These are phyloP conservation scores for Euwallacea similis DNA, from an alignment of 1,140 invertebrate species.

Conservation along the genomic window DNA sequence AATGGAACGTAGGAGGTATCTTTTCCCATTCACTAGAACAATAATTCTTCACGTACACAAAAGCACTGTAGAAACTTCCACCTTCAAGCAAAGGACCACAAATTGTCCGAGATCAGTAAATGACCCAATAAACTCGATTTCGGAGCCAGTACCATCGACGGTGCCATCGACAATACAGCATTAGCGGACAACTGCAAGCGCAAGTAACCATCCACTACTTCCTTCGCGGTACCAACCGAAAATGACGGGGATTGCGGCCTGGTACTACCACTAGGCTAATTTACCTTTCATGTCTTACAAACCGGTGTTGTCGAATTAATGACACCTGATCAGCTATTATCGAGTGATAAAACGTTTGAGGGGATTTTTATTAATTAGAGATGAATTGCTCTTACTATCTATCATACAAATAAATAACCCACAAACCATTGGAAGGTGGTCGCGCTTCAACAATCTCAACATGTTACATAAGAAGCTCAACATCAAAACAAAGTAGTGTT, in stretches of 20 bases:
- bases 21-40: too few relatives aligned
- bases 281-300: neutral
- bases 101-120: constrained; percentile 18
- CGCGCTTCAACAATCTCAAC: neutral
- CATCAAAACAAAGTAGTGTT: constrained; percentile 25
- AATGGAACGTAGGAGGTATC: too few relatives aligned
- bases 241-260: constrained; percentile 13
- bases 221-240: constrained; percentile 3
- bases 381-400: too few relatives aligned
- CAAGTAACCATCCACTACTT: constrained; percentile 1
- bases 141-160: neutral
- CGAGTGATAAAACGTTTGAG: too few relatives aligned
- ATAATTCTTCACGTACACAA: neutral
- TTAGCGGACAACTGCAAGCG: neutral
- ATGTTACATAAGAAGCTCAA: constrained; percentile 12
- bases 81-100: neutral
- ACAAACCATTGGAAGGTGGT: too few relatives aligned
- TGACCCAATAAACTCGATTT: constrained; percentile 16
- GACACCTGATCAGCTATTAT: too few relatives aligned
- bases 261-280: neutral
- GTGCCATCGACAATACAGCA: neutral
- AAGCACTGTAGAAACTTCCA: neutral
- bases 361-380: too few relatives aligned
- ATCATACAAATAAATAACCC: too few relatives aligned
- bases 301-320: neutral